These are phyloP conservation scores for Andricus grossulariae DNA, from an alignment of 1,140 invertebrate species.

Conservation along the genomic window DNA sequence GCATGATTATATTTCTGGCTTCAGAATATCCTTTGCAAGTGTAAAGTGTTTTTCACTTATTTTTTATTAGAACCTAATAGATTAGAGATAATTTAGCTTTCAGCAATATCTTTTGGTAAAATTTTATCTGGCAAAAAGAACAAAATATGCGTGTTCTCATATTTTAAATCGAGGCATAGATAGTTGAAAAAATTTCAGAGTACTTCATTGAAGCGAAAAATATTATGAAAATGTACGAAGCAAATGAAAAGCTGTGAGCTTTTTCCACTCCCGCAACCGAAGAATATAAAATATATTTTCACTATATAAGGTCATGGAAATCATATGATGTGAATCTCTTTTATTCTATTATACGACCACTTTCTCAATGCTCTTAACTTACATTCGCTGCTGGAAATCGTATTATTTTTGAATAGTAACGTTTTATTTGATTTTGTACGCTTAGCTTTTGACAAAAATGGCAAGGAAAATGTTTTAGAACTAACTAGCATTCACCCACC, in stretches of 20 bases:
- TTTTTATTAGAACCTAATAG: too few relatives aligned
- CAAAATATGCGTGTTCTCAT: neutral
- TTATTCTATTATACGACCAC: slow-evolving; percentile 9
- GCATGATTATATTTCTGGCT: too few relatives aligned
- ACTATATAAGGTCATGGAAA: neutral
- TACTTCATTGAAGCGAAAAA: neutral
- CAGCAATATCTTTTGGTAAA: too few relatives aligned
- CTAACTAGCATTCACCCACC: too few relatives aligned
- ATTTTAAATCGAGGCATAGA: neutral
- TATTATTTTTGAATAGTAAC: slow-evolving; percentile 5
- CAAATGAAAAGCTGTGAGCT: slow-evolving; percentile 12
- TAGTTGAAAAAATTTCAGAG: neutral
- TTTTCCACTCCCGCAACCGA: neutral
- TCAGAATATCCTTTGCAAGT: too few relatives aligned
- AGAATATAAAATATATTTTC: slow-evolving; percentile 21
- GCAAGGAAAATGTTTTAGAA: neutral
- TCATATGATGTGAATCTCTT: slow-evolving; percentile 11
- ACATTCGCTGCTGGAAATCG: neutral
- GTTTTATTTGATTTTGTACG: neutral
- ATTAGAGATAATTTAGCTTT: too few relatives aligned
- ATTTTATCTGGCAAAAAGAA: neutral
- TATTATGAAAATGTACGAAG: neutral
- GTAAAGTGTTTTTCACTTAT: too few relatives aligned
- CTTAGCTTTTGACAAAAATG: neutral
- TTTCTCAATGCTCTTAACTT: neutral